Evolutionary conservation across 2,797 vertebrate genomes (phyloP).

Genomic region (Rhodeus uyekii): DNA sequence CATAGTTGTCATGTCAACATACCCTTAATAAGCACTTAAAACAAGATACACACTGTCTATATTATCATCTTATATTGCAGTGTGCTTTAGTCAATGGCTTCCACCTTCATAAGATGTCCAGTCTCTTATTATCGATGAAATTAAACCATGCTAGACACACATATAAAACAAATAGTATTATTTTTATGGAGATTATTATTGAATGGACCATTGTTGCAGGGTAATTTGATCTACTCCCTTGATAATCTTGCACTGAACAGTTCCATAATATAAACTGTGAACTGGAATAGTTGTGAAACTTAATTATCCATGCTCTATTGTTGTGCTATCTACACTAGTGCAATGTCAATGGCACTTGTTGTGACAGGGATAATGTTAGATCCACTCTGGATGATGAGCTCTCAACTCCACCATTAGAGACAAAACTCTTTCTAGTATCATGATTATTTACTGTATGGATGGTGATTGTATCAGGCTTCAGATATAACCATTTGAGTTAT

Average conservation of each 20-base stretch:
- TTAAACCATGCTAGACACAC: slow-evolving; percentile 14
- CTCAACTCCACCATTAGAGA: background rate
- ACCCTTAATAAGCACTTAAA: slow-evolving; percentile 53
- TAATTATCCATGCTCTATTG: slow-evolving; percentile 42
- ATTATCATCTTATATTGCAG: background rate
- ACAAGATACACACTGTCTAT: slow-evolving; percentile 37
- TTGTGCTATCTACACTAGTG: slow-evolving; percentile 6
- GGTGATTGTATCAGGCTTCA: background rate
- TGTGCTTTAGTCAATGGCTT: slow-evolving; percentile 41
- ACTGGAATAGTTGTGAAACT: slow-evolving; percentile 34
- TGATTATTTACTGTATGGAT: background rate
- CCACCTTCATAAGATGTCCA: slow-evolving; percentile 47
- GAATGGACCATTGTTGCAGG: background rate
- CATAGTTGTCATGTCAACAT: too few species aligned
- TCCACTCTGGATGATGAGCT: slow-evolving; percentile 17
- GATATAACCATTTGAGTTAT: background rate
- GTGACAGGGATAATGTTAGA: slow-evolving; percentile 25
- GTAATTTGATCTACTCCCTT: slow-evolving; percentile 22
- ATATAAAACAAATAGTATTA: slow-evolving; percentile 21
- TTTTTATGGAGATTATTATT: slow-evolving; percentile 8
- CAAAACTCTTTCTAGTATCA: background rate
- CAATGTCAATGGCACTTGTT: slow-evolving; percentile 17
- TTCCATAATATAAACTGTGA: slow-evolving; percentile 9
- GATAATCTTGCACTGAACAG: slow-evolving; percentile 13
- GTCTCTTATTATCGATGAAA: slow-evolving; percentile 42